Evolutionary conservation across 2,113 vertebrate species (phyloP).

Genomic region (Dascyllus trimaculatus): DNA sequence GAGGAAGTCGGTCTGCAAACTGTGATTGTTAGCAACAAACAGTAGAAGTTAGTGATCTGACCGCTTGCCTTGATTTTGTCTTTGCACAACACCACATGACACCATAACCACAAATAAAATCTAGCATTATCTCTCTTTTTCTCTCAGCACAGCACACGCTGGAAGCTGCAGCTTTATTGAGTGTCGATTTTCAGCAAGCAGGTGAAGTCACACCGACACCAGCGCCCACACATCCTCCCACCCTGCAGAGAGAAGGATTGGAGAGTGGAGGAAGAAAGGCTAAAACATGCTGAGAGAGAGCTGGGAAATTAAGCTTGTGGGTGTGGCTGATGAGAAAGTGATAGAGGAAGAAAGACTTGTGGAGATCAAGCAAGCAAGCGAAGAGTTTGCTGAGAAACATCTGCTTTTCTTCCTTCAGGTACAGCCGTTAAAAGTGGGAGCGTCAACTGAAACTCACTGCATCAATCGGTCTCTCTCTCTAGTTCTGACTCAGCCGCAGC

Average conservation of each 20-base stretch:
- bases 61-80: not conserved
- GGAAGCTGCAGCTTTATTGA: slow-evolving; percentile 15
- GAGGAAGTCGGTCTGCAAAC: not conserved
- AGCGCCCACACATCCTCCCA: slow-evolving; percentile 56
- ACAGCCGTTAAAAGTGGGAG: slow-evolving; percentile 57
- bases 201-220: slow-evolving; percentile 30
- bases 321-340: slow-evolving; percentile 22
- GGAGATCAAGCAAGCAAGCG: not conserved
- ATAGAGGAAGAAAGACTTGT: not conserved
- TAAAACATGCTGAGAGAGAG: slow-evolving; percentile 28
- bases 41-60: not conserved
- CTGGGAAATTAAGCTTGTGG: slow-evolving; percentile 27
- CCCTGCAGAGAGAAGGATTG: slow-evolving; percentile 24
- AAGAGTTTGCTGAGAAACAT: slow-evolving; percentile 31
- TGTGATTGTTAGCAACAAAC: not conserved
- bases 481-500: slow-evolving; percentile 37
- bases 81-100: not conserved
- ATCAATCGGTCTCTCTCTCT: slow-evolving; percentile 23
- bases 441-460: slow-evolving; percentile 41
- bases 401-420: slow-evolving; percentile 45
- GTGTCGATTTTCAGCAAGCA: slow-evolving; percentile 34
- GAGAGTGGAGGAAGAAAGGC: slow-evolving; percentile 30
- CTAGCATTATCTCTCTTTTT: not conserved
- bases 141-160: not conserved
- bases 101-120: not conserved